A percentile compares a stretch with the other conserved stretches of the same genome.
Conservation (phyloP, 2,888 invertebrate genomes). For the Drosophila ochracea region DNA sequence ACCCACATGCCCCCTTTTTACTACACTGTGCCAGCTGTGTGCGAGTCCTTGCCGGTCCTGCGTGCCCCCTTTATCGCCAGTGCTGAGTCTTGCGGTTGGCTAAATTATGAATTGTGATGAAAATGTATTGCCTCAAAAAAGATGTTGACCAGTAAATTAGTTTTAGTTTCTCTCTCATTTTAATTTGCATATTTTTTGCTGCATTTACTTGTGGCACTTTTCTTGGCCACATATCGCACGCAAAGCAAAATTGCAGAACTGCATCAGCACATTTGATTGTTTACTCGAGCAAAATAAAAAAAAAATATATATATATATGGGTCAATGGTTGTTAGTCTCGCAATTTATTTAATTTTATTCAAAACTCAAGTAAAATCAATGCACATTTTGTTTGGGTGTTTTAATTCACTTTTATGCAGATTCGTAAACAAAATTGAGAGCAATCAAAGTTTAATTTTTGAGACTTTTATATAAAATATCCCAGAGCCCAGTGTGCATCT, state of each 20-base stretch:
- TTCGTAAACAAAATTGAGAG: not conserved
- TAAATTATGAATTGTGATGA: conserved; percentile 70
- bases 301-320: conserved; percentile 7
- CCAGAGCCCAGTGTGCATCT: not conserved
- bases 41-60: conserved; percentile 29
- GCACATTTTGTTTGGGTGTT: not conserved
- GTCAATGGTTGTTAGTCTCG: conserved; percentile 9
- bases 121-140: conserved; percentile 52
- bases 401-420: conserved; percentile 5
- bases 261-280: conserved; percentile 12
- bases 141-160: conserved; percentile 55
- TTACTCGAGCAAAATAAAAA: not conserved
- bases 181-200: conserved; percentile 21
- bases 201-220: conserved; percentile 43
- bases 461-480: not conserved
- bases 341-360: conserved; percentile 13
- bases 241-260: conserved; percentile 6
- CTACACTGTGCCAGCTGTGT: conserved; percentile 5
- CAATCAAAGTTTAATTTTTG: not conserved
- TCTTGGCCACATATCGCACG: conserved; percentile 1
- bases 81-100: conserved; percentile 43
- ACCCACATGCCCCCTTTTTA: conserved; percentile 1
- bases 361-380: conserved; percentile 2
- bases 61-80: conserved; percentile 43
- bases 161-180: conserved; percentile 29